phyloP scores from a whole-genome alignment of 2,113 vertebrate genomes.

The Oryzias javanicus region DNA sequence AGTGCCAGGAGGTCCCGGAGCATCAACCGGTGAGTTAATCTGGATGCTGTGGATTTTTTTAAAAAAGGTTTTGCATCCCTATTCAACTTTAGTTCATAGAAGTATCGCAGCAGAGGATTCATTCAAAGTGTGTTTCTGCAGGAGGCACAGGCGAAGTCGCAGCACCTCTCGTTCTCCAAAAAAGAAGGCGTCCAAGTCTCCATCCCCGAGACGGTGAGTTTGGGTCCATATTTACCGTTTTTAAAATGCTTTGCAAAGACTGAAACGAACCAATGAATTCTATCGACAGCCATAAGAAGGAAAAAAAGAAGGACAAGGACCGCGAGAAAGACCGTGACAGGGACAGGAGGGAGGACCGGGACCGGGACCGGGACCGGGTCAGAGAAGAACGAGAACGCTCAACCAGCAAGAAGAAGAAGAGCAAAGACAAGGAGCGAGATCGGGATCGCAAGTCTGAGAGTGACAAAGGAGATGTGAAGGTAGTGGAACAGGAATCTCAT shows the following conservation, averaged over 20 bases:
- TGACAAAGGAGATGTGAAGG: slow-evolving; percentile 94
- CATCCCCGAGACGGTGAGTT: slow-evolving; percentile 87
- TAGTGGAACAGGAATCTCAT: not conserved
- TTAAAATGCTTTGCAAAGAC: not conserved
- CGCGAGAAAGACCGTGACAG: slow-evolving; percentile 88
- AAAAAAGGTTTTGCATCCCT: not conserved
- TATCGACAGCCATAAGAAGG: slow-evolving; percentile 90
- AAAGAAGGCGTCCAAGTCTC: slow-evolving; percentile 85
- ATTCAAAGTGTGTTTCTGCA: slow-evolving; percentile 21
- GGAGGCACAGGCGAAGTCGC: slow-evolving; percentile 85
- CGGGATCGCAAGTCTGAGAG: slow-evolving; percentile 90
- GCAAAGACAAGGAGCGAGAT: slow-evolving; percentile 95
- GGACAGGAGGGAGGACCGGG: slow-evolving; percentile 71
- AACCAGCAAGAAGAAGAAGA: slow-evolving; percentile 91
- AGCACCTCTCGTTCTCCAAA: slow-evolving; percentile 87
- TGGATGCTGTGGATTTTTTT: not conserved
- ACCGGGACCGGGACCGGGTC: slow-evolving; percentile 80
- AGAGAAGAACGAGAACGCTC: slow-evolving; percentile 89
- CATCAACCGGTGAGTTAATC: slow-evolving; percentile 83
- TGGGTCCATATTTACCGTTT: not conserved
- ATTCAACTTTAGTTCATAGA: not conserved
- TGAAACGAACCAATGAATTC: not conserved
- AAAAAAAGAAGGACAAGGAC: slow-evolving; percentile 98
- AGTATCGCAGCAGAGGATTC: not conserved
- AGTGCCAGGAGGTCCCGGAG: slow-evolving; percentile 92